A percentile compares a stretch with the other conserved stretches of the same genome.
phyloP scores from a whole-genome alignment of 1,140 invertebrate genomes.

The Anastrepha ludens region DNA sequence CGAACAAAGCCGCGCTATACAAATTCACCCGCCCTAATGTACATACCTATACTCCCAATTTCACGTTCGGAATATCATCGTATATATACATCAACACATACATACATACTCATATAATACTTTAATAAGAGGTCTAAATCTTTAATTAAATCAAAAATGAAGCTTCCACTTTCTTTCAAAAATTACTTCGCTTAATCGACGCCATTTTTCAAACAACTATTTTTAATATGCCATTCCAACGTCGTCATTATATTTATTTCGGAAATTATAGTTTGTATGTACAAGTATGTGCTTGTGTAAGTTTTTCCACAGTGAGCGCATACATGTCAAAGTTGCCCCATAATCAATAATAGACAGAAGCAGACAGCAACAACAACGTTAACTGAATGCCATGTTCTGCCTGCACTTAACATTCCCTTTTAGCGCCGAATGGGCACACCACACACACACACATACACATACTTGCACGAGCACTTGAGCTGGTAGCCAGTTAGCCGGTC shows the following conservation, averaged over 20 bases:
- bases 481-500: background rate
- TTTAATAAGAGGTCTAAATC: background rate
- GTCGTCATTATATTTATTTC: background rate
- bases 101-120: too few species aligned
- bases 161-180: background rate
- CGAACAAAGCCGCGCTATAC: too few species aligned
- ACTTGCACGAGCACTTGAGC: too few species aligned
- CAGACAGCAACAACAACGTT: background rate
- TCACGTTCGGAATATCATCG: too few species aligned
- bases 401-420: background rate
- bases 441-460: background rate
- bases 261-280: too few species aligned
- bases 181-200: slow-evolving; percentile 2
- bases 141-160: slow-evolving; percentile 50
- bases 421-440: background rate
- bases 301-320: background rate
- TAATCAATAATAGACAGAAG: slow-evolving; percentile 17
- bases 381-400: background rate
- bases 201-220: background rate
- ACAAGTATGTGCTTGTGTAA: background rate
- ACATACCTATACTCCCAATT: too few species aligned
- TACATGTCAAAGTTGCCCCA: background rate
- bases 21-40: too few species aligned
- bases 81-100: too few species aligned
- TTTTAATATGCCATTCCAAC: background rate